phyloP scores from a whole-genome alignment of 1,140 invertebrate genomes.

The Phthorimaea operculella region DNA sequence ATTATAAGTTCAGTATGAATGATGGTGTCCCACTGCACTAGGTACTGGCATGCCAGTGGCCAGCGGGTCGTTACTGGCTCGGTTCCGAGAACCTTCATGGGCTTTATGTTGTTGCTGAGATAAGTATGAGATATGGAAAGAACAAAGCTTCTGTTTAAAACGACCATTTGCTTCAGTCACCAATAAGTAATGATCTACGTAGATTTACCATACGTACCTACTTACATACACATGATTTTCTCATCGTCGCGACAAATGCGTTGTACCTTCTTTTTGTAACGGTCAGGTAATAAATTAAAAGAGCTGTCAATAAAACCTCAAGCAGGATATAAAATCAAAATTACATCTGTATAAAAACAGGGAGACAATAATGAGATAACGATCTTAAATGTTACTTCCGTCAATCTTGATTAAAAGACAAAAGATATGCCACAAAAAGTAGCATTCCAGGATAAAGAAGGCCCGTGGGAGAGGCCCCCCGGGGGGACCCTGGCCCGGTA shows the following conservation, averaged over 20 bases:
- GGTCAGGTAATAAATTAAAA: too few species aligned
- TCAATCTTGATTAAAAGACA: slow-evolving; percentile 4
- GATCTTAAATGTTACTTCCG: slow-evolving; percentile 5
- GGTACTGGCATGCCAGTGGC: neutral
- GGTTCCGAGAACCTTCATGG: neutral
- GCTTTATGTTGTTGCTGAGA: neutral
- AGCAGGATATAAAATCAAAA: neutral
- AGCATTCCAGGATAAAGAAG: neutral
- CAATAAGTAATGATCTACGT: too few species aligned
- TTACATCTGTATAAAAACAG: neutral
- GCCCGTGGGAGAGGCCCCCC: slow-evolving; percentile 3
- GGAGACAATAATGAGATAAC: slow-evolving; percentile 1
- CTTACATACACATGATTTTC: too few species aligned
- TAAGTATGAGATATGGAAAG: too few species aligned
- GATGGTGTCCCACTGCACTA: slow-evolving; percentile 30
- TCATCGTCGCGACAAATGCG: too few species aligned
- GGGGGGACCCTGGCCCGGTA: neutral
- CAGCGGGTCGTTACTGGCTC: neutral
- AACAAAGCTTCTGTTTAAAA: too few species aligned
- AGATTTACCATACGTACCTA: too few species aligned
- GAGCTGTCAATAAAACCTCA: too few species aligned
- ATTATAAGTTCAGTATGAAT: slow-evolving; percentile 63
- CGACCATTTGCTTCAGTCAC: too few species aligned
- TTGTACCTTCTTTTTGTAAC: too few species aligned
- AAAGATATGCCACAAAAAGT: neutral